Percentiles rank a stretch among this genome's conserved stretches.
These are phyloP conservation scores for Drosophila truncata DNA, from an alignment of 1,140 invertebrate species.

Conservation along the genomic window DNA sequence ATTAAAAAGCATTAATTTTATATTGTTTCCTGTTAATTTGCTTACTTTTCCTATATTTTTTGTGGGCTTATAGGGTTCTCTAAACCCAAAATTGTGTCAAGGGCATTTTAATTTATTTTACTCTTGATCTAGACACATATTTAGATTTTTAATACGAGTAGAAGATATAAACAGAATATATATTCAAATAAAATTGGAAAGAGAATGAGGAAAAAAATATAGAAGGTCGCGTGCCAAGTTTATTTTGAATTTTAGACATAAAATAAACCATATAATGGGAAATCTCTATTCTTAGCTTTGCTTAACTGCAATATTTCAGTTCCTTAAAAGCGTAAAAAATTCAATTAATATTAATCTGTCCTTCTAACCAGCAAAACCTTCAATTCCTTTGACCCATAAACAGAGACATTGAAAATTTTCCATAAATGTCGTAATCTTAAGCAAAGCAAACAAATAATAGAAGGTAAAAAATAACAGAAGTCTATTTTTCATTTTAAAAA, in stretches of 20 bases:
- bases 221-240: constrained; percentile 68
- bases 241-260: constrained; percentile 25
- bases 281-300: background rate
- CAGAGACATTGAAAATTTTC: constrained; percentile 58
- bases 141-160: constrained; percentile 5
- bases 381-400: constrained; percentile 54
- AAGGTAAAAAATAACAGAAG: constrained; percentile 5
- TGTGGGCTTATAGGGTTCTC: background rate
- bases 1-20: background rate
- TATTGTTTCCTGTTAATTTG: background rate
- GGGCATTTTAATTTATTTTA: constrained; percentile 35
- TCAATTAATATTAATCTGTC: background rate
- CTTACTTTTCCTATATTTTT: background rate
- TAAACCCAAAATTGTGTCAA: constrained; percentile 62
- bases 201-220: constrained; percentile 24
- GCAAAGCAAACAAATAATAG: constrained; percentile 1
- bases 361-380: constrained; percentile 9
- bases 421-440: constrained; percentile 64
- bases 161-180: constrained; percentile 15
- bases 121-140: constrained; percentile 40
- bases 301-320: background rate
- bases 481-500: constrained; percentile 9
- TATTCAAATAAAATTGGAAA: constrained; percentile 22
- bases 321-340: background rate
- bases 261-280: constrained; percentile 7